Evolutionary conservation across 1,140 invertebrate genomes (phyloP).

Genomic region (Polyergus mexicanus): DNA sequence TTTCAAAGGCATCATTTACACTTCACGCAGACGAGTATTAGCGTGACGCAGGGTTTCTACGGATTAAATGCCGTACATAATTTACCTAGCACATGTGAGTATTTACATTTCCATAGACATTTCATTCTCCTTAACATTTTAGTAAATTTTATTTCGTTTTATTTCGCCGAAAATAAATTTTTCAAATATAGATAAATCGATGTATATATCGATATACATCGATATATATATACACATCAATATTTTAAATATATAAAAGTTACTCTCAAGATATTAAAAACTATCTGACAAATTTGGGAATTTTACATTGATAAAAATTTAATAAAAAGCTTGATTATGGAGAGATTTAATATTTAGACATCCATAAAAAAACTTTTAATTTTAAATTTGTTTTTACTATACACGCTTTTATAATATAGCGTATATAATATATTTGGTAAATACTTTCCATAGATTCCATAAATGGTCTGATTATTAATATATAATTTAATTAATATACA

Average conservation of each 20-base stretch:
- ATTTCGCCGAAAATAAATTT: neutral
- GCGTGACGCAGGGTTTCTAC: conserved; percentile 81
- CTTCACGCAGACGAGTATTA: conserved; percentile 82
- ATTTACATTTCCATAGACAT: neutral
- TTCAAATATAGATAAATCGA: neutral
- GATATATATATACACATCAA: neutral
- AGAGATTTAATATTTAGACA: neutral
- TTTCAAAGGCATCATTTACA: conserved; percentile 88
- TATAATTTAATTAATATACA: neutral
- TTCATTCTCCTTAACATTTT: no score
- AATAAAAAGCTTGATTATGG: neutral
- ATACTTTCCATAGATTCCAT: no score
- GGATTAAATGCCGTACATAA: conserved; percentile 74
- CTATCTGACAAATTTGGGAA: neutral
- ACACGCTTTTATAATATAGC: neutral
- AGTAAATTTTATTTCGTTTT: neutral
- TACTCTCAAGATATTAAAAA: neutral
- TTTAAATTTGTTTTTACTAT: neutral
- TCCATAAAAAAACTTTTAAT: neutral
- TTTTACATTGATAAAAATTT: conserved; percentile 5
- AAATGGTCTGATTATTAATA: neutral
- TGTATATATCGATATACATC: neutral
- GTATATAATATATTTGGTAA: neutral
- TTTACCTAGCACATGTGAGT: conserved; percentile 70
- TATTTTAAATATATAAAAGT: neutral